A percentile compares a stretch with the other conserved stretches of the same genome.
Evolutionary conservation across 2,888 invertebrate genomes (phyloP).

Genomic region (Cremastobaeus sp.): DNA sequence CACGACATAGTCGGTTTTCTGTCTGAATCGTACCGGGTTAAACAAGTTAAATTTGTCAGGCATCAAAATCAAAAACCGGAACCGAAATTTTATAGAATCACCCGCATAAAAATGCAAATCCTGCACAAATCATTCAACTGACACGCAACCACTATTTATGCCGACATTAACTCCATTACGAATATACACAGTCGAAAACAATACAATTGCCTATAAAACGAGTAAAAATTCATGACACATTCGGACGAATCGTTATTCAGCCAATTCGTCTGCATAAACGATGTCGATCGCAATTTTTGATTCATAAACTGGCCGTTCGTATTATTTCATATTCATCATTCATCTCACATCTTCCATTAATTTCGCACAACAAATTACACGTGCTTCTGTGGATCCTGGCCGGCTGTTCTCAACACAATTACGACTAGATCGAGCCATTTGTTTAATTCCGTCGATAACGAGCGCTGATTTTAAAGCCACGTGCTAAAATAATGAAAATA

Average conservation of each 20-base stretch:
- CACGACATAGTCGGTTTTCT: too few relatives aligned
- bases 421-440: conserved; percentile 56
- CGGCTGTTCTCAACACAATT: conserved; percentile 59
- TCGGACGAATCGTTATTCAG: conserved; percentile 7
- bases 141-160: too few relatives aligned
- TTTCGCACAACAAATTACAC: conserved; percentile 36
- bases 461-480: conserved; percentile 58
- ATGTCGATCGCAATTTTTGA: conserved; percentile 35
- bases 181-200: too few relatives aligned
- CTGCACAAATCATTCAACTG: too few relatives aligned
- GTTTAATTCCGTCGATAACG: conserved; percentile 62
- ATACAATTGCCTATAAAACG: too few relatives aligned
- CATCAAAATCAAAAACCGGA: too few relatives aligned
- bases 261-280: conserved; percentile 41
- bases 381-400: conserved; percentile 25
- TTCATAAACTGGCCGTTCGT: conserved; percentile 35
- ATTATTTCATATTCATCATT: conserved; percentile 57
- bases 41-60: too few relatives aligned
- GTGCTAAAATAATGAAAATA: conserved; percentile 59
- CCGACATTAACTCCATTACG: too few relatives aligned
- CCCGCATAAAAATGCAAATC: too few relatives aligned
- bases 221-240: neutral
- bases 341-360: conserved; percentile 46
- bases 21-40: too few relatives aligned
- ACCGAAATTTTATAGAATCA: too few relatives aligned